Evolutionary conservation across 2,113 vertebrate genomes (phyloP).

Genomic region (Menidia beryllina): DNA sequence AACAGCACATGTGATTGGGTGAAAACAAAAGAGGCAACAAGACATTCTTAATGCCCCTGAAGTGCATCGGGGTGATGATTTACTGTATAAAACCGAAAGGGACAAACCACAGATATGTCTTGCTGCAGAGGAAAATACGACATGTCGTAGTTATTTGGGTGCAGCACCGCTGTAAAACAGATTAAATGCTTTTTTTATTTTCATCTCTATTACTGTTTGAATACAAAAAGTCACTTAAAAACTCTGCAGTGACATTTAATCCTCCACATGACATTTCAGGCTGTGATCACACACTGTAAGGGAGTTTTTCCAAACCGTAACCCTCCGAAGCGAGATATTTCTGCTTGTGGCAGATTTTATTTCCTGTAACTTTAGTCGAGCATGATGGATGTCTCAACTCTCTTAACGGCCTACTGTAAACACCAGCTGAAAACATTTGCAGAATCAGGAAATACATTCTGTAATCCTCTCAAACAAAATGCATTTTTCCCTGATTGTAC

Average conservation of each 20-base stretch:
- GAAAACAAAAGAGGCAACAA: too few species aligned
- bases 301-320: slow-evolving; percentile 33
- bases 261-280: neutral
- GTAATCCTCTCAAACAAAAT: neutral
- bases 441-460: neutral
- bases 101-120: too few species aligned
- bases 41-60: too few species aligned
- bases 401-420: slow-evolving; percentile 20
- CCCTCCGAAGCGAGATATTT: slow-evolving; percentile 38
- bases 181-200: slow-evolving; percentile 6
- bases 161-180: neutral
- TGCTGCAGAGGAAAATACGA: too few species aligned
- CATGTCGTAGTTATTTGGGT: too few species aligned
- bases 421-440: neutral
- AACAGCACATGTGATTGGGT: too few species aligned
- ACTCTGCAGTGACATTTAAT: slow-evolving; percentile 26
- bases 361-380: slow-evolving; percentile 33
- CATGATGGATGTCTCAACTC: slow-evolving; percentile 9
- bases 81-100: too few species aligned
- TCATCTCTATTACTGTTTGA: slow-evolving; percentile 32
- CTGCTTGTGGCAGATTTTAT: slow-evolving; percentile 23
- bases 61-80: too few species aligned
- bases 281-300: slow-evolving; percentile 11
- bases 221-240: slow-evolving; percentile 22
- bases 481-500: neutral